Base-by-base conservation (phyloP, 1,140 invertebrate genomes). In the Hycleus cichorii region DNA sequence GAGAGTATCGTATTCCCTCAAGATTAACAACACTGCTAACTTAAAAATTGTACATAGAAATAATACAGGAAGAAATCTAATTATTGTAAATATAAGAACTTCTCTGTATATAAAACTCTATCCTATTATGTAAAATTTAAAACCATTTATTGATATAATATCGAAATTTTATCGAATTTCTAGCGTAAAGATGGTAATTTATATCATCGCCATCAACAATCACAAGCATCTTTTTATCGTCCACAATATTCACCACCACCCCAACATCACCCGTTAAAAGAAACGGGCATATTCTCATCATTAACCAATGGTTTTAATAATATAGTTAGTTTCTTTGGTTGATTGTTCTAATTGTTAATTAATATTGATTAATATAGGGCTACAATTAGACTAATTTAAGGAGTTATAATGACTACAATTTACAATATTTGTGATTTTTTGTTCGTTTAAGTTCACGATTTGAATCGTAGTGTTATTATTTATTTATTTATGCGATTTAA, bases 231-330 rank as follows among this genome's bases (percentile, higher is more conserved):
- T 6, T 42, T 7, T 65, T 83, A 83, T 72, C 72, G 81, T 57
- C 82, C 82, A 3, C 72, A 72, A 39, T 56, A 63, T 3, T 68
- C 75, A 25, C 62, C 62, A 24, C 58, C 69, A 3, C 74, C 72
- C n/a, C 64, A 67, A 44, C 63, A 63, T 18, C 77, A 77, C 53
- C 75, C 76, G 60, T 71, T 65, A 51, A 76, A 76, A 60, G 75
- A 77, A 63, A 71, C 63, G 47, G 85, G 87, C 18, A 83, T 90
- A 55, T 82, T 90, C 64, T 85, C 87, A 40, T 85, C 86, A 38
- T 82, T 90, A 64, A 86, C 83, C 66, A 88, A 81, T 65, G 85
- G 88, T 7, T 83, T 90, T 63, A 88, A 86, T 64, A 89, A 80
- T 63, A 77, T 90, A 32, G 64, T 67, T 48, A 69, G 60, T 60